phyloP scores from a whole-genome alignment of 2,113 vertebrate species.

The Trematocara macrostoma region DNA sequence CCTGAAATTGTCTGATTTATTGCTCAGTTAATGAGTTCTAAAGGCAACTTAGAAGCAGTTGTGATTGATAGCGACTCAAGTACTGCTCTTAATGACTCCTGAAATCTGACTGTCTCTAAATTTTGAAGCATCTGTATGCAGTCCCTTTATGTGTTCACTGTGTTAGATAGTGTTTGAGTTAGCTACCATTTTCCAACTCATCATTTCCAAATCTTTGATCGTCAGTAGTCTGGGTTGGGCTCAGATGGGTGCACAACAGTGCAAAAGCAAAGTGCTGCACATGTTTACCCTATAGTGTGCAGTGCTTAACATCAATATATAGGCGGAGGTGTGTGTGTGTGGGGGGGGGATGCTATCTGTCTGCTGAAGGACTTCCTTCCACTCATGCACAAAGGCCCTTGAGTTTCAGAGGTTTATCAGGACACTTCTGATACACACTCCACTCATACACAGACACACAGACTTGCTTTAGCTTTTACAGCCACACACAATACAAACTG shows the following conservation, averaged over 20 bases:
- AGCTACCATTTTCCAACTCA: background rate
- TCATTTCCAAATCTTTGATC: background rate
- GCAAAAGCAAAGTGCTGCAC: background rate
- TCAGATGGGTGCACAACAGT: background rate
- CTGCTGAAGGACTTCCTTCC: constrained; percentile 32
- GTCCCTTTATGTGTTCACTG: background rate
- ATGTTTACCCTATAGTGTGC: background rate
- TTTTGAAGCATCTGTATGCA: background rate
- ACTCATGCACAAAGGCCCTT: background rate
- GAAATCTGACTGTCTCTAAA: background rate
- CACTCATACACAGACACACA: background rate
- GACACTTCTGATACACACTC: background rate
- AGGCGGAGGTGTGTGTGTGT: background rate
- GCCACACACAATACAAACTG: background rate
- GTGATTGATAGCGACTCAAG: background rate
- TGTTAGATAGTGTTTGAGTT: background rate
- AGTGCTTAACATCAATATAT: background rate
- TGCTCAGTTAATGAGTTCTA: background rate
- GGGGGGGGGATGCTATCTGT: background rate
- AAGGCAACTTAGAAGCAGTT: background rate
- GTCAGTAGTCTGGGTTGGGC: background rate
- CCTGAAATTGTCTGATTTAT: background rate
- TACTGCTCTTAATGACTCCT: background rate
- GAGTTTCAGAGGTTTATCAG: constrained; percentile 9
- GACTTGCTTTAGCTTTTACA: background rate